Base-by-base conservation (phyloP, 2,113 vertebrate genomes). In the Thalassarche chlororhynchos region DNA sequence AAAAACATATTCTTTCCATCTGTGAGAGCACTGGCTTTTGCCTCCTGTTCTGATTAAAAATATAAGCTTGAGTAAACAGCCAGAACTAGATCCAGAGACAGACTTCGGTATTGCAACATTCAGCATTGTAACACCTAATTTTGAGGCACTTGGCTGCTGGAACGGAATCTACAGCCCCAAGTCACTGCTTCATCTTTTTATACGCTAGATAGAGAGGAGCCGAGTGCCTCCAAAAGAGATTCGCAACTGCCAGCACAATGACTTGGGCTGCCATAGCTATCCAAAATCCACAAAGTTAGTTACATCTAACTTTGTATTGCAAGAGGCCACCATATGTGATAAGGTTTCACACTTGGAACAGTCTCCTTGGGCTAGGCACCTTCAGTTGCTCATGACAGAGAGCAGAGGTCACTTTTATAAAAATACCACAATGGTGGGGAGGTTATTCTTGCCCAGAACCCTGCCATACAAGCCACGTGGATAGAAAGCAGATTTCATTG, bases 121-220 rank as follows among this genome's bases (percentile, higher is more conserved):
- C 71, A 90, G 54, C 62, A 80, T 16, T 54, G 1, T 65, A 95
- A 89, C 89, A 90, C 93, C 89, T 93, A 93, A 95, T 79, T 90
- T 2, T 14, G 83, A 95, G 58, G 78, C 68, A 72, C 51, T 52
- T 88, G 62, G 62, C 83, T 93, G 86, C 62, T 92, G 64, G 68
- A 86, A 90, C 28, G 74, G 76, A 88, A 92, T 89, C 83, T 77
- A 89, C 49, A 86, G 79, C 49, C 58, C 36, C 36, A 92, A 85
- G 52, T 65, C 85, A 91, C 46, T 89, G 70, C 92, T 86, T 92
- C 71, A 77, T 80, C 62, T 83, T 92, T 86, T 76, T 54, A 83
- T 46, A 84, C 8, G 24, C 62, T 12, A 88, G 28, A 76, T 62
- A 79, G 25, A 75, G 38, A 88, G 57, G 20, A 75, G 74, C 51